Percentiles rank a stretch among this genome's conserved stretches.
Evolutionary conservation across 2,113 vertebrate genomes (phyloP).

Genomic region (Neolamprologus fasciatus): DNA sequence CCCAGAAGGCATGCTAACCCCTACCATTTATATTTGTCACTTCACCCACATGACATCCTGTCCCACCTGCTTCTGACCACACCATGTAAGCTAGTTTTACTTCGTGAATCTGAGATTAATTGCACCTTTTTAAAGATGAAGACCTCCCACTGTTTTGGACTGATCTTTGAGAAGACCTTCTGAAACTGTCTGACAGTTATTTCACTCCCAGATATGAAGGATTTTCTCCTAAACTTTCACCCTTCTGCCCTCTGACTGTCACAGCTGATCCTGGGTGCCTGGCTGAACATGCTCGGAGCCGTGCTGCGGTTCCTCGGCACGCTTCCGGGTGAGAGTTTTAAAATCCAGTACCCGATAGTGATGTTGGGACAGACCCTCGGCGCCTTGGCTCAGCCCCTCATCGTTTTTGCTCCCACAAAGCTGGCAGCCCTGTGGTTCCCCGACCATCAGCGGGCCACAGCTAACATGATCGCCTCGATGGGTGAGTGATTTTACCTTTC

Average conservation of each 20-base stretch:
- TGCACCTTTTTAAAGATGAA: background rate
- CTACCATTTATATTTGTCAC: background rate
- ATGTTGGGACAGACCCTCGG: constrained; percentile 82
- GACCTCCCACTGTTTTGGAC: background rate
- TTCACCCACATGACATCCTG: background rate
- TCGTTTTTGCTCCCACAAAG: constrained; percentile 90
- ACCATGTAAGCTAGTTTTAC: background rate
- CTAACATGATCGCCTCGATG: constrained; percentile 90
- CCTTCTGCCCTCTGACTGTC: background rate
- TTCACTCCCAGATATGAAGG: background rate
- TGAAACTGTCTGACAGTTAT: background rate
- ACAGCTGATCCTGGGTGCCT: constrained; percentile 81
- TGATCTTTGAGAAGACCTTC: background rate
- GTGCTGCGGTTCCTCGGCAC: constrained; percentile 66
- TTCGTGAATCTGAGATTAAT: background rate
- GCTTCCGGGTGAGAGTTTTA: background rate
- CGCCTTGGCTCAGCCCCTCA: constrained; percentile 85
- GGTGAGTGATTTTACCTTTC: constrained; percentile 71
- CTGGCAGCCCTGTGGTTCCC: constrained; percentile 93
- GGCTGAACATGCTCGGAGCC: constrained; percentile 84
- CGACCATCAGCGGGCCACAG: constrained; percentile 84
- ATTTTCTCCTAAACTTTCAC: background rate
- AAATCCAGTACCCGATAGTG: constrained; percentile 55
- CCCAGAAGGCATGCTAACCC: background rate
- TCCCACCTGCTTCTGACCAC: background rate